Evolutionary conservation across 2,797 vertebrate genomes (phyloP).

Genomic region (Crocodylus rhombifer): DNA sequence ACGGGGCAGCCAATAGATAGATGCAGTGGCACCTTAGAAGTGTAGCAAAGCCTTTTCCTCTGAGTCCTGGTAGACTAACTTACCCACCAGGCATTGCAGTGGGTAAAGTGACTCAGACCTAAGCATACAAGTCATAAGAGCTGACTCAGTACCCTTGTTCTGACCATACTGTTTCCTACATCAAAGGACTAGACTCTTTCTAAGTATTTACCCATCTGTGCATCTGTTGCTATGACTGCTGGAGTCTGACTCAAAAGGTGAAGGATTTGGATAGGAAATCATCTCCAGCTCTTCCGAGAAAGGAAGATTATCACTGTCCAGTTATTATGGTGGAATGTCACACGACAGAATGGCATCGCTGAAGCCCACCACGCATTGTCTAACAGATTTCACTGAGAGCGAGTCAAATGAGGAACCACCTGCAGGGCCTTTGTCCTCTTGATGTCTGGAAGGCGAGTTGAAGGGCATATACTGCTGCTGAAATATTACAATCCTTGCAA

Average conservation of each 20-base stretch:
- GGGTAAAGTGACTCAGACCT: neutral
- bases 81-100: accelerated
- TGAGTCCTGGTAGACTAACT: neutral
- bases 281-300: conserved; percentile 1
- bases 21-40: neutral
- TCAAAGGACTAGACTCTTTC: conserved; percentile 38
- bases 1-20: neutral
- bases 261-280: conserved; percentile 37
- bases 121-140: neutral
- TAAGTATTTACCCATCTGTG: conserved; percentile 22
- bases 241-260: conserved; percentile 24
- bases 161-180: conserved; percentile 16
- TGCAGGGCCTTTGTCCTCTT: neutral
- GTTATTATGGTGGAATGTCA: neutral
- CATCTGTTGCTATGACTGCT: conserved; percentile 56
- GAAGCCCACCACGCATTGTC: conserved; percentile 1
- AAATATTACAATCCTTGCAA: neutral
- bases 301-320: conserved; percentile 19
- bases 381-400: neutral
- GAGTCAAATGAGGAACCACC: neutral
- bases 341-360: neutral
- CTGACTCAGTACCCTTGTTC: conserved; percentile 33
- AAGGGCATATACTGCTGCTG: accelerated
- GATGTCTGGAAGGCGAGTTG: neutral
- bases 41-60: neutral